phyloP scores from a whole-genome alignment of 2,797 vertebrate genomes.

The Rhadinocentrus ornatus region DNA sequence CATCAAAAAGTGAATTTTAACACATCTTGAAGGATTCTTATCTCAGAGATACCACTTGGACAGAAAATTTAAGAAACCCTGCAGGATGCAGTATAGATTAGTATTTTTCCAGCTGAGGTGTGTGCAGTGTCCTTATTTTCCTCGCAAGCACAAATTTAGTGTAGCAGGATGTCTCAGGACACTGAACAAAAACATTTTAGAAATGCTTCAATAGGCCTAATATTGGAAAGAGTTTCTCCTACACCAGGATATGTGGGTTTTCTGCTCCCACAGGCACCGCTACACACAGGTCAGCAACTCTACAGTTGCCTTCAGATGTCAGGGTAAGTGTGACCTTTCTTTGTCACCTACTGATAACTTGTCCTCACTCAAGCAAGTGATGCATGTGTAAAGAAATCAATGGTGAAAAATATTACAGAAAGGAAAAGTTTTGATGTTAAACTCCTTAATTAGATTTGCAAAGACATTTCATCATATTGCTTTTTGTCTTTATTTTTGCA shows the following conservation, averaged over 20 bases:
- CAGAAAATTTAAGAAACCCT: conserved; percentile 14
- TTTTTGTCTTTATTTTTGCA: neutral
- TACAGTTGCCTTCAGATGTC: conserved; percentile 30
- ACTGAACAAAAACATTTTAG: conserved; percentile 15
- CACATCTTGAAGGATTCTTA: conserved; percentile 18
- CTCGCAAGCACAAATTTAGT: conserved; percentile 16
- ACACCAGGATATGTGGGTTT: conserved; percentile 13
- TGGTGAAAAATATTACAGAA: neutral
- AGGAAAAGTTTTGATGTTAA: neutral
- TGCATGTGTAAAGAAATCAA: neutral
- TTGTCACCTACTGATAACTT: conserved; percentile 10
- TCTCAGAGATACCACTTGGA: conserved; percentile 11
- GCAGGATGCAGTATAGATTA: conserved; percentile 18
- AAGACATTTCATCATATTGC: neutral
- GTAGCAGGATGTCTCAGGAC: conserved; percentile 22
- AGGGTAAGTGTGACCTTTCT: conserved; percentile 16
- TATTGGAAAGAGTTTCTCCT: conserved; percentile 16
- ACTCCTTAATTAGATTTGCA: neutral
- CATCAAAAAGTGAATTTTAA: conserved; percentile 15
- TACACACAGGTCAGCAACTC: conserved; percentile 31
- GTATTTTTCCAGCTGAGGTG: conserved; percentile 18
- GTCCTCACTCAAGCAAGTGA: conserved; percentile 8
- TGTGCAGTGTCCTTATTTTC: conserved; percentile 7
- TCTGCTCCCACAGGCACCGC: conserved; percentile 21
- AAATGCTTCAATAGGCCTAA: conserved; percentile 12